Evolutionary conservation across 2,888 invertebrate genomes (phyloP).

Genomic region (Laothoe populi): DNA sequence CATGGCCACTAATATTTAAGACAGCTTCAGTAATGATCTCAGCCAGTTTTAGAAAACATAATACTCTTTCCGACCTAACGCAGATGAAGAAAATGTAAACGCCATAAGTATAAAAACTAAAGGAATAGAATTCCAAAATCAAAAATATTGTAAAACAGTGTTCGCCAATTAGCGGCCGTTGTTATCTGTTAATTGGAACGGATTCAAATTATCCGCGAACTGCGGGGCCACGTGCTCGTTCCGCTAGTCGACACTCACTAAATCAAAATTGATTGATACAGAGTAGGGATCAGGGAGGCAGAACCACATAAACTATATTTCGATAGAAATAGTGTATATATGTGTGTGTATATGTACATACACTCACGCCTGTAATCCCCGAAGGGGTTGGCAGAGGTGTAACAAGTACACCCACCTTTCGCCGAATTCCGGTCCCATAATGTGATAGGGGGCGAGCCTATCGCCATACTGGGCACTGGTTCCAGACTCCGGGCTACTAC

Average conservation of each 20-base stretch:
- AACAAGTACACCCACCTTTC: no score
- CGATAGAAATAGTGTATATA: neutral
- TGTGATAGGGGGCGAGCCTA: no score
- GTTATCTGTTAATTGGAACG: conserved; percentile 39
- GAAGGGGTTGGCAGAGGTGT: no score
- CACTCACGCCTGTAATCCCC: no score
- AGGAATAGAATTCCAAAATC: neutral
- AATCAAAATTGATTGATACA: conserved; percentile 29
- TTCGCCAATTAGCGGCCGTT: conserved; percentile 39
- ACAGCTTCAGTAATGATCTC: no score
- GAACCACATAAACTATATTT: neutral
- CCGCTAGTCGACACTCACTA: conserved; percentile 23
- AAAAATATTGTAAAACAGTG: conserved; percentile 23
- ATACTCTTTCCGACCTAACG: neutral
- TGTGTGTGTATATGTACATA: no score
- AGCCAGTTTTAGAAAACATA: no score
- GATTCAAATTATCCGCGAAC: conserved; percentile 38
- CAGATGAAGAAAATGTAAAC: neutral
- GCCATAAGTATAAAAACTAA: neutral
- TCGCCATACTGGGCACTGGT: no score
- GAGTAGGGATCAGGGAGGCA: neutral
- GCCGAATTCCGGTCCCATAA: no score
- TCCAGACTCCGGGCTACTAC: no score
- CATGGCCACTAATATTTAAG: no score
- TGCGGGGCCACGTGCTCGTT: conserved; percentile 8